A percentile compares a stretch with the other conserved stretches of the same genome.
phyloP scores from a whole-genome alignment of 1,140 invertebrate genomes.

The Euura saliciscinereae region DNA sequence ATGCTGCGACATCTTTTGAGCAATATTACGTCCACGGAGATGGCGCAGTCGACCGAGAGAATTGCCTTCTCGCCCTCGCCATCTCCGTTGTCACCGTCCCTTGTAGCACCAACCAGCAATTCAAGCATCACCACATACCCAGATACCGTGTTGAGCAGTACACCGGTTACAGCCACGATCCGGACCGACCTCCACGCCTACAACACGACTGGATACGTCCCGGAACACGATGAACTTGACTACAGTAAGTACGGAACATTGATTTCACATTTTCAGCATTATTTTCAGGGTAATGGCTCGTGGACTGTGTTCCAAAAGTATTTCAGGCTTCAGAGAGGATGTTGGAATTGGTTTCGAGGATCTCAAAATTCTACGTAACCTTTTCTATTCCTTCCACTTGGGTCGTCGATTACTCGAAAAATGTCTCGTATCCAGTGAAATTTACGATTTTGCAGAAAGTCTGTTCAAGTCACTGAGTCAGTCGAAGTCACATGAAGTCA shows the following conservation, averaged over 20 bases:
- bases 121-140: slow-evolving; percentile 27
- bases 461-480: no score
- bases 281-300: no score
- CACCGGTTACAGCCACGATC: slow-evolving; percentile 12
- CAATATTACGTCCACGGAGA: slow-evolving; percentile 26
- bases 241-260: slow-evolving; percentile 53
- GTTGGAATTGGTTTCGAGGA: no score
- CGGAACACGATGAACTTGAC: slow-evolving; percentile 54
- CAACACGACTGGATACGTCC: slow-evolving; percentile 49
- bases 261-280: no score
- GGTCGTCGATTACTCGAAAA: no score
- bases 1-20: slow-evolving; percentile 36
- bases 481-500: no score
- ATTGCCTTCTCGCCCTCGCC: slow-evolving; percentile 37
- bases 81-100: slow-evolving; percentile 30
- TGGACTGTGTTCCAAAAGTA: no score
- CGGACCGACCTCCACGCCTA: slow-evolving; percentile 44
- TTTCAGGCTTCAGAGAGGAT: no score
- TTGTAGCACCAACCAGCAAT: slow-evolving; percentile 47
- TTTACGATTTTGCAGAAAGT: no score
- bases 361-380: no score
- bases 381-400: no score
- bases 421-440: no score
- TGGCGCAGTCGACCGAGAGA: slow-evolving; percentile 25
- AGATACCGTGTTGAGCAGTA: background rate